Conservation (phyloP, 1,140 invertebrate genomes). For the Cydia pomonella region DNA sequence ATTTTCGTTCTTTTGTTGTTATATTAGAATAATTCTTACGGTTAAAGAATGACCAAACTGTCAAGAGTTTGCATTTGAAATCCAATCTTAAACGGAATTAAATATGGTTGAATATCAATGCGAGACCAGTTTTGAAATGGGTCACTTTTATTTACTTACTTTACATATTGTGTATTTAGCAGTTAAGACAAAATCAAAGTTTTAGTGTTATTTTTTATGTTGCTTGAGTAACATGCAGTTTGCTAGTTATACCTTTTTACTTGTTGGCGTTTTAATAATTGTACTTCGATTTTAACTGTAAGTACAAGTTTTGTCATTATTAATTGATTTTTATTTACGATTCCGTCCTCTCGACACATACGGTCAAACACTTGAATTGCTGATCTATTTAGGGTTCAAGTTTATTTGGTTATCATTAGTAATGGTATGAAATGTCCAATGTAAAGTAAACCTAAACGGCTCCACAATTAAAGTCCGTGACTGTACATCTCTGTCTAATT, state of each 20-base stretch:
- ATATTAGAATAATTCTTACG: not conserved
- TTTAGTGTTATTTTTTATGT: constrained; percentile 24
- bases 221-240: constrained; percentile 24
- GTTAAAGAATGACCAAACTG: not conserved
- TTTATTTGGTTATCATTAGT: too few species aligned
- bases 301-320: constrained; percentile 26
- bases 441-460: too few species aligned
- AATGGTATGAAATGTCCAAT: too few species aligned
- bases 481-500: too few species aligned
- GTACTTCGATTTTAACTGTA: constrained; percentile 7
- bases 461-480: too few species aligned
- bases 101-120: not conserved
- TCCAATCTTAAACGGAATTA: not conserved
- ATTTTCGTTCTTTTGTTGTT: not conserved
- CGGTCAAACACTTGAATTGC: too few species aligned
- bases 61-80: not conserved
- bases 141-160: constrained; percentile 1
- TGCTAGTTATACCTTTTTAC: not conserved
- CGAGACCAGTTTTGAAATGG: not conserved
- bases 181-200: not conserved
- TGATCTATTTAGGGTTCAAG: too few species aligned
- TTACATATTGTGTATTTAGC: not conserved
- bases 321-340: constrained; percentile 16
- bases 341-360: not conserved
- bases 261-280: constrained; percentile 1